Conservation (phyloP, 2,888 invertebrate species). For the Sphecodes monilicornis region DNA sequence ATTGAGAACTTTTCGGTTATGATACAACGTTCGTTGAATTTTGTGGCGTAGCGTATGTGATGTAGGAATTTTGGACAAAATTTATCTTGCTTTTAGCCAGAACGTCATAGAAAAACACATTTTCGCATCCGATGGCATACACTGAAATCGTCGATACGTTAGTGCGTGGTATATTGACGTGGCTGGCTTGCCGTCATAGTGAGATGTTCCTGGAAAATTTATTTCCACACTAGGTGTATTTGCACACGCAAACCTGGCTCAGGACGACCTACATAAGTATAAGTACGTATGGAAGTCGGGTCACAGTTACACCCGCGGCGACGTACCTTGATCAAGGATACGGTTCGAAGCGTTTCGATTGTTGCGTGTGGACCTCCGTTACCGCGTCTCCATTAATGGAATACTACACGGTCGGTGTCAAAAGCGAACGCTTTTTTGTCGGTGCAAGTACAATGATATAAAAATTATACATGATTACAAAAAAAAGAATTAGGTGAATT, state of each 20-base stretch:
- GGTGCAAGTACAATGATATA: too few species aligned
- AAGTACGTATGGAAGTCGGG: slow-evolving; percentile 36
- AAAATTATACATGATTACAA: not conserved
- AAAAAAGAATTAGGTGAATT: not conserved
- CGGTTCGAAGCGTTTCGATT: slow-evolving; percentile 45
- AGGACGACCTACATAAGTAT: slow-evolving; percentile 42
- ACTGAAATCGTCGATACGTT: slow-evolving; percentile 20
- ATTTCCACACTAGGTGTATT: slow-evolving; percentile 32
- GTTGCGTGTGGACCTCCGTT: slow-evolving; percentile 40
- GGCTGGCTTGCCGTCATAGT: not conserved
- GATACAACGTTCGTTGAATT: too few species aligned
- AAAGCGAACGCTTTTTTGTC: too few species aligned
- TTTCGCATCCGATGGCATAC: not conserved
- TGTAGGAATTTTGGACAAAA: not conserved
- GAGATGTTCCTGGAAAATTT: slow-evolving; percentile 42
- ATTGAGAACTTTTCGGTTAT: too few species aligned
- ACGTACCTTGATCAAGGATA: slow-evolving; percentile 27
- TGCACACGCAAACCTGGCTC: slow-evolving; percentile 33
- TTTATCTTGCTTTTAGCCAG: not conserved
- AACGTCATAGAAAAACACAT: not conserved
- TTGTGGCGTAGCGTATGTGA: not conserved
- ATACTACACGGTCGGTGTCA: not conserved
- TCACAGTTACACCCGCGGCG: slow-evolving; percentile 57
- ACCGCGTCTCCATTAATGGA: slow-evolving; percentile 36
- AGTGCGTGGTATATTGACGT: slow-evolving; percentile 24